A percentile compares a stretch with the other conserved stretches of the same genome.
Conservation (phyloP, 1,140 invertebrate genomes). For the Nylanderia fulva region DNA sequence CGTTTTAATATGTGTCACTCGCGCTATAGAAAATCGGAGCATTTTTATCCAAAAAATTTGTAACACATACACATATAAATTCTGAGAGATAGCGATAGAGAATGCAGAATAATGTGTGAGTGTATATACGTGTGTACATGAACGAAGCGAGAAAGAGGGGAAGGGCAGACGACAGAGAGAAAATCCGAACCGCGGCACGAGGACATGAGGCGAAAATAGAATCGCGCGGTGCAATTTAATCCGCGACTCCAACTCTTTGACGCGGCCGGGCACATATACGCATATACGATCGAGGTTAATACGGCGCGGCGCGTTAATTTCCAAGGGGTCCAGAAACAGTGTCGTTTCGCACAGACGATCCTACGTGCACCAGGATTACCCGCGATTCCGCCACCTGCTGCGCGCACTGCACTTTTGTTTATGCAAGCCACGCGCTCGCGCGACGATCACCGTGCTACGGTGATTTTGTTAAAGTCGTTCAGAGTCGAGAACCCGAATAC, state of each 20-base stretch:
- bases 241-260: constrained; percentile 43
- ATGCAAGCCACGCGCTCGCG: constrained; percentile 73
- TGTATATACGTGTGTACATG: not conserved
- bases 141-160: not conserved
- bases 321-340: constrained; percentile 28
- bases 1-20: constrained; percentile 40
- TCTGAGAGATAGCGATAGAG: constrained; percentile 23
- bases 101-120: not conserved
- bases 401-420: constrained; percentile 78
- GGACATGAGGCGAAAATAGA: constrained; percentile 48
- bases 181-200: constrained; percentile 45
- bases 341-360: not conserved
- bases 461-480: constrained; percentile 1
- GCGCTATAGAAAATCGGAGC: constrained; percentile 21
- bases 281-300: constrained; percentile 44
- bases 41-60: constrained; percentile 40
- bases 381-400: constrained; percentile 80
- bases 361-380: constrained; percentile 45
- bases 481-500: not conserved
- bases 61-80: too few relatives aligned
- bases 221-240: constrained; percentile 45
- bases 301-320: constrained; percentile 55
- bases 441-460: not conserved
- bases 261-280: not conserved
- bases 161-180: constrained; percentile 5